These are phyloP conservation scores for Andrena fulva DNA, from an alignment of 2,888 invertebrate genomes.

Conservation along the genomic window DNA sequence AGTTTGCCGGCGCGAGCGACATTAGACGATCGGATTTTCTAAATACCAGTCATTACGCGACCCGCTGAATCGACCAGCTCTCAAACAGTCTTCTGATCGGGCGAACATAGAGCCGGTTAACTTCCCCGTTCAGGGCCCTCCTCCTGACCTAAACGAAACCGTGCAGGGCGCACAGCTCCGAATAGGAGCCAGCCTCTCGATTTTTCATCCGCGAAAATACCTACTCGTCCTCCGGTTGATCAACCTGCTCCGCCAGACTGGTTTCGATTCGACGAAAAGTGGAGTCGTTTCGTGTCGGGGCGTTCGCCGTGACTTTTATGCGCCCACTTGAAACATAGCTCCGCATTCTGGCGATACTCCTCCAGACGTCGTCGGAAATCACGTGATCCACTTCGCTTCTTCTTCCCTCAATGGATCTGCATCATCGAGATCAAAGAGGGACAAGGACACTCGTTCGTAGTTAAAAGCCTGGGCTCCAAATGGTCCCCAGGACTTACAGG, in stretches of 20 bases:
- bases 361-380: slow-evolving; percentile 52
- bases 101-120: slow-evolving; percentile 13
- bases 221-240: slow-evolving; percentile 23
- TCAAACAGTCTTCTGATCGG: background rate
- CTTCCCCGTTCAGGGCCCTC: background rate
- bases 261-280: slow-evolving; percentile 59
- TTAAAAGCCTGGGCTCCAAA: too few relatives aligned
- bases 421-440: too few relatives aligned
- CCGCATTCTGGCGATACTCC: slow-evolving; percentile 34
- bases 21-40: slow-evolving; percentile 40
- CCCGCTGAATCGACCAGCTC: background rate
- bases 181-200: background rate
- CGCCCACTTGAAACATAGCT: slow-evolving; percentile 21
- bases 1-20: slow-evolving; percentile 19
- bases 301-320: slow-evolving; percentile 34
- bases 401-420: background rate
- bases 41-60: slow-evolving; percentile 46
- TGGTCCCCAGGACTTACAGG: too few relatives aligned
- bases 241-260: slow-evolving; percentile 46
- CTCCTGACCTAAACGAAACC: background rate
- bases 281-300: slow-evolving; percentile 30
- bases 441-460: too few relatives aligned
- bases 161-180: slow-evolving; percentile 3
- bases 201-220: slow-evolving; percentile 37
- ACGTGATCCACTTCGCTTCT: slow-evolving; percentile 59